Evolutionary conservation across 2,797 vertebrate species (phyloP).

Genomic region (Falco rusticolus): DNA sequence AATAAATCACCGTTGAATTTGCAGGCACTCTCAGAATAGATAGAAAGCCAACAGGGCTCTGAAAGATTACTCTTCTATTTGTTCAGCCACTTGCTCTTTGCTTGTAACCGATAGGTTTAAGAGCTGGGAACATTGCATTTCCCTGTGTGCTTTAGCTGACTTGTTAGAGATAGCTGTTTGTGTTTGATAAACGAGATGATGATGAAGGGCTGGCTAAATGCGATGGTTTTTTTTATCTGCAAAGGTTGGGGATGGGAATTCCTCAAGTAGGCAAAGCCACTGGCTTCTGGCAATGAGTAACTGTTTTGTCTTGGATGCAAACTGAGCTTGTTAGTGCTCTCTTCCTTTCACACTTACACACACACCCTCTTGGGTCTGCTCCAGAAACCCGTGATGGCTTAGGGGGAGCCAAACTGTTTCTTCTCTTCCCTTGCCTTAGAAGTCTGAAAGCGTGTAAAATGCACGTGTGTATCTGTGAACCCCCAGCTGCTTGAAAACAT

Average conservation of each 20-base stretch:
- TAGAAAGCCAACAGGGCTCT: conserved; percentile 36
- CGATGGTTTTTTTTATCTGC: neutral
- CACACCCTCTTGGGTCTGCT: conserved; percentile 13
- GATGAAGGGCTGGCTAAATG: conserved; percentile 30
- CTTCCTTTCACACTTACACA: conserved; percentile 18
- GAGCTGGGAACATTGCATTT: conserved; percentile 47
- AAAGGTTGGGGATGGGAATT: conserved; percentile 49
- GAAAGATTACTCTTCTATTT: conserved; percentile 52
- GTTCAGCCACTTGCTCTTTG: conserved; percentile 33
- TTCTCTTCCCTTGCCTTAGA: neutral
- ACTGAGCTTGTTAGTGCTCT: conserved; percentile 22
- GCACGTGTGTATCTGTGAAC: neutral
- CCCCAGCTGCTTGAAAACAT: neutral
- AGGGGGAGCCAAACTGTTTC: conserved; percentile 1
- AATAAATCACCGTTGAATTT: conserved; percentile 59
- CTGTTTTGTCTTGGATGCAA: conserved; percentile 63
- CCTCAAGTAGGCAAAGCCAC: conserved; percentile 25
- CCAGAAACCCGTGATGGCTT: neutral
- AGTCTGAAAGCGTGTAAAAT: neutral
- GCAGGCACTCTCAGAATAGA: conserved; percentile 29
- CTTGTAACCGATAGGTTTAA: conserved; percentile 46
- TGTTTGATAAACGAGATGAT: conserved; percentile 59
- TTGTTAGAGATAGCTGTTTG: conserved; percentile 61
- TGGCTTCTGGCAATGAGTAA: conserved; percentile 69
- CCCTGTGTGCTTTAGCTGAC: conserved; percentile 50